Conservation (phyloP, 2,113 vertebrate species). For the Piprites chloris region DNA sequence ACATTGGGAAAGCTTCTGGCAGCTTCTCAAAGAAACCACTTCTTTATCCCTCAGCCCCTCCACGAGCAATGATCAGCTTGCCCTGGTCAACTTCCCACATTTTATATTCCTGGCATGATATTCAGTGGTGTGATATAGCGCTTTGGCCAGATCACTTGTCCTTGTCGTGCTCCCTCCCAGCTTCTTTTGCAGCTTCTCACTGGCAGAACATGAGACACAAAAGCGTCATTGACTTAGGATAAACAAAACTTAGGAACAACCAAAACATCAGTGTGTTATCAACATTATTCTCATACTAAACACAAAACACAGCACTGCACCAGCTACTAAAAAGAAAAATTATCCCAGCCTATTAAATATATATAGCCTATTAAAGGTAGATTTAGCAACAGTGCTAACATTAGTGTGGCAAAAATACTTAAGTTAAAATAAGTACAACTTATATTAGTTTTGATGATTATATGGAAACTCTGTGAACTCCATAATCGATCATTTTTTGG, state of each 20-base stretch:
- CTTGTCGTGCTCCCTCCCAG: too few relatives aligned
- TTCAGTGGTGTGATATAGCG: not conserved
- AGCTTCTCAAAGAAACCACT: not conserved
- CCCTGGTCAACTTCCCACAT: rapidly evolving
- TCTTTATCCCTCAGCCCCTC: too few relatives aligned
- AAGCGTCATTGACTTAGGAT: not conserved
- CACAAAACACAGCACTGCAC: not conserved
- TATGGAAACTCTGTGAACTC: not conserved
- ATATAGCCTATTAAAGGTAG: not conserved
- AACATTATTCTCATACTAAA: not conserved
- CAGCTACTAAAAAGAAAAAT: not conserved
- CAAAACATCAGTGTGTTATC: not conserved
- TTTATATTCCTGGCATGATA: not conserved
- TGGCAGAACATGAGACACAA: not conserved
- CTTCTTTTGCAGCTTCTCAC: not conserved
- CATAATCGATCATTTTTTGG: rapidly evolving
- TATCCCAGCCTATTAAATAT: not conserved
- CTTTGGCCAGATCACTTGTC: not conserved
- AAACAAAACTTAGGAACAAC: not conserved
- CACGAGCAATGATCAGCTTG: not conserved
- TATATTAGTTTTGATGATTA: not conserved
- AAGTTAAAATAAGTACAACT: not conserved
- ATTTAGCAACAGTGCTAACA: not conserved
- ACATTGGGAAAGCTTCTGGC: not conserved
- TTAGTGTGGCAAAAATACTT: not conserved